Base-by-base conservation (phyloP, 2,888 invertebrate species). In the Agonopterix heracliana region DNA sequence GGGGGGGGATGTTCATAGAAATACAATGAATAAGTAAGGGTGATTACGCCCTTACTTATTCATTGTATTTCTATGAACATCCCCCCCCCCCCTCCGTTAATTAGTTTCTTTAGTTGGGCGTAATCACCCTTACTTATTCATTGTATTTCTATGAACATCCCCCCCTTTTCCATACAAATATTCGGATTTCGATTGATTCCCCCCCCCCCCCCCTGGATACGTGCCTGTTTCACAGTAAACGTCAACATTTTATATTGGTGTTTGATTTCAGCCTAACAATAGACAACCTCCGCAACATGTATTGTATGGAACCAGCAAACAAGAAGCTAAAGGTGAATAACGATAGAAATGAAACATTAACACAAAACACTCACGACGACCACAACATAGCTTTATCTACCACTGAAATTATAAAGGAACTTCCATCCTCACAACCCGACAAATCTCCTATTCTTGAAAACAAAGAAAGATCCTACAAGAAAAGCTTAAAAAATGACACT, bases 361-460 rank as follows among this genome's bases (percentile, higher is more conserved):
- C 41, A 12, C 12, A 41, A 41, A 58, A 58, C 8, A 64, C 59
- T 9, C 64, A 73, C 49, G 54, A 54, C 2, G 48, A 59, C 14
- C 69, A 70, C 40, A 61, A 75, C 12, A 52, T 57, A 42, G 72
- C 71, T 0, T 51, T 70, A 4, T 57, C 48, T 2, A 66, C 78
- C 13, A 63, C 66, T 0, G 64, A 65, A 9, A 60, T 59, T 1
- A 17, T 54, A 1, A 54, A 50, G 7, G 61, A 78, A 51, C 52
- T 68, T 42, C n/a, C 46, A 3, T 46, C 51, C 54, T 26, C 26
- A 17, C 47, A 63, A 34, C 66, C 68, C 41, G 57, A 68, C 26
- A 78, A 71, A 60, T 89, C 90, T 11, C 90, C 90, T 0, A 81
- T 90, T 55, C 54, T 90, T 46, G 74, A 79, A 64, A 89, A 83